A percentile compares a stretch with the other conserved stretches of the same genome.
These are phyloP conservation scores for Drosophila greeni DNA, from an alignment of 2,888 invertebrate species.

Conservation along the genomic window DNA sequence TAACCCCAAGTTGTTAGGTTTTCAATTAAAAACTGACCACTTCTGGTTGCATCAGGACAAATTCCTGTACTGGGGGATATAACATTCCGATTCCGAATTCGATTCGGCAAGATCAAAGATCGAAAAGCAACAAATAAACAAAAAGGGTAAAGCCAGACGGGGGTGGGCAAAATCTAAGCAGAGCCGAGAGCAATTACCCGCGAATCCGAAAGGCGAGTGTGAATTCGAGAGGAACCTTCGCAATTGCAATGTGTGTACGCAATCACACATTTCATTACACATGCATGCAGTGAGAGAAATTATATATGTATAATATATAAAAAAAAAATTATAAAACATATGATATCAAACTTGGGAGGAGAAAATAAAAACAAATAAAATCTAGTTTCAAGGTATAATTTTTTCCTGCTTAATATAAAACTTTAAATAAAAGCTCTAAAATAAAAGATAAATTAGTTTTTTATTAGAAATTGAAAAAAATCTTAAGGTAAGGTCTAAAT, in stretches of 20 bases:
- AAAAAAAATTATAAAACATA: too few species aligned
- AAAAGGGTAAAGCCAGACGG: background rate
- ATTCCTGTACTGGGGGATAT: slow-evolving; percentile 8
- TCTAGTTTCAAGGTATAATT: background rate
- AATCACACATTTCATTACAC: slow-evolving; percentile 32
- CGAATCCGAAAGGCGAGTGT: slow-evolving; percentile 36
- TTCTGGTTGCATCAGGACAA: background rate
- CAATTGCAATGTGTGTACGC: slow-evolving; percentile 31
- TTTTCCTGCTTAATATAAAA: background rate
- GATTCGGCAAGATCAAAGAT: slow-evolving; percentile 39
- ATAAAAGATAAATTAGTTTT: too few species aligned
- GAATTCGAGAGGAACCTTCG: slow-evolving; percentile 40
- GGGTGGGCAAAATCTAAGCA: slow-evolving; percentile 9
- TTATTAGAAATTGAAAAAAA: too few species aligned
- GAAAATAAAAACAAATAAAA: background rate
- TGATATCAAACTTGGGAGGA: too few species aligned
- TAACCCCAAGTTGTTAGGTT: background rate
- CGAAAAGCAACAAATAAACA: background rate
- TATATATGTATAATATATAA: too few species aligned
- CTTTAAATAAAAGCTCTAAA: too few species aligned
- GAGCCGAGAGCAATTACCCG: slow-evolving; percentile 33
- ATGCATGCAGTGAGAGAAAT: slow-evolving; percentile 23
- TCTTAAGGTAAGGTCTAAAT: background rate
- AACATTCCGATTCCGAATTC: slow-evolving; percentile 12
- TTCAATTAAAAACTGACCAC: slow-evolving; percentile 5